Conservation (phyloP, 2,113 vertebrate species). For the Phodopus roborovskii region DNA sequence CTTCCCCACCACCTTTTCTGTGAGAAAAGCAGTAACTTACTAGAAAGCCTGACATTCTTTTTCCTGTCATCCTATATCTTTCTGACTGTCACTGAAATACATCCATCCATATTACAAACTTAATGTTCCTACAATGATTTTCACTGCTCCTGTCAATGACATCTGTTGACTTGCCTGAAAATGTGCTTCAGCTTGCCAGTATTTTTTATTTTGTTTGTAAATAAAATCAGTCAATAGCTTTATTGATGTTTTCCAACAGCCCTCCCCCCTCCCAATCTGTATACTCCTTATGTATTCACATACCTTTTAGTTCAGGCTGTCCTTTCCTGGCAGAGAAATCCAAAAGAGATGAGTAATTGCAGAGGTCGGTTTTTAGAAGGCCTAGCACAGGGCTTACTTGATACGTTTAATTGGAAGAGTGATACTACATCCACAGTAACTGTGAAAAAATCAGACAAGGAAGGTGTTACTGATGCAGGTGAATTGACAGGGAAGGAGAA, state of each 20-base stretch:
- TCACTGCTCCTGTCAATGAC: neutral
- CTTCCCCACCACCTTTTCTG: neutral
- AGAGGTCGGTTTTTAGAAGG: neutral
- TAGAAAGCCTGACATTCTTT: neutral
- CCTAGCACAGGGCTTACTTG: neutral
- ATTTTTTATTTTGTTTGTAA: neutral
- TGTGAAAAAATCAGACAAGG: neutral
- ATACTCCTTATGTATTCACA: neutral
- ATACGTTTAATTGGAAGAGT: neutral
- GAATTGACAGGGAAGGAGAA: conserved; percentile 32
- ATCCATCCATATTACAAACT: neutral
- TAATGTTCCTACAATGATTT: neutral
- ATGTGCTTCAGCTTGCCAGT: neutral
- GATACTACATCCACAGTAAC: neutral
- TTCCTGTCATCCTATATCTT: neutral
- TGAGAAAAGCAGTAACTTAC: no score
- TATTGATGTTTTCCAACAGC: neutral
- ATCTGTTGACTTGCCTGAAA: neutral
- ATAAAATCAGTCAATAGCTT: conserved; percentile 3
- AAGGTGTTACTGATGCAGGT: neutral
- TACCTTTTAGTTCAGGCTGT: neutral
- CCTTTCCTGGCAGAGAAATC: neutral
- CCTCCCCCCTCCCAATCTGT: neutral
- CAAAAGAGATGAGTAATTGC: neutral
- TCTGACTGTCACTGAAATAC: neutral